Percentiles rank a stretch among this genome's conserved stretches.
Conservation (phyloP, 2,888 invertebrate genomes). For the Buathra laborator region DNA sequence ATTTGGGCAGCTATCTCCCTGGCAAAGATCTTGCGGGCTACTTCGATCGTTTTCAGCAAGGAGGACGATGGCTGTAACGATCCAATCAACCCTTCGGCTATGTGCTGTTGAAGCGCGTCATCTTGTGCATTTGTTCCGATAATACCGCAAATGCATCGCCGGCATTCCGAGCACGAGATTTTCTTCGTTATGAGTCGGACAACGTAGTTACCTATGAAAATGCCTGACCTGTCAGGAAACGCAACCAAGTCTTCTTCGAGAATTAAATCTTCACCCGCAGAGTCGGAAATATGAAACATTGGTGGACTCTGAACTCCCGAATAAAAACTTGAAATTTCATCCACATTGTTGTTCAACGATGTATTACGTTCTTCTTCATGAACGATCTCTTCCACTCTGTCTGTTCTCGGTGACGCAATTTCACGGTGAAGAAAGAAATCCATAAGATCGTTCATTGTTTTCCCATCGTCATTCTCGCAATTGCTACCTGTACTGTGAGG, state of each 20-base stretch:
- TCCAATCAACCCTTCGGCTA: background rate
- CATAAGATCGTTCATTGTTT: background rate
- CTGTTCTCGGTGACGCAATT: background rate
- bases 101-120: background rate
- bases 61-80: background rate
- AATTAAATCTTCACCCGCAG: background rate
- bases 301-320: too few species aligned
- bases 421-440: background rate
- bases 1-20: background rate
- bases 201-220: background rate
- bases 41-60: background rate
- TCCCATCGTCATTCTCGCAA: slow-evolving; percentile 7
- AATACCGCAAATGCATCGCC: background rate
- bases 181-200: background rate
- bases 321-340: too few species aligned
- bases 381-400: background rate
- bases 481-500: slow-evolving; percentile 2
- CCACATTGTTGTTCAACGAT: background rate
- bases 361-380: background rate
- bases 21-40: background rate
- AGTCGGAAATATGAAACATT: background rate
- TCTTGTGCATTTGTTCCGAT: too few species aligned
- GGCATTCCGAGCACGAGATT: background rate
- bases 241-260: background rate
- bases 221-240: background rate